phyloP scores from a whole-genome alignment of 2,113 vertebrate species.

The Amphilophus citrinellus region DNA sequence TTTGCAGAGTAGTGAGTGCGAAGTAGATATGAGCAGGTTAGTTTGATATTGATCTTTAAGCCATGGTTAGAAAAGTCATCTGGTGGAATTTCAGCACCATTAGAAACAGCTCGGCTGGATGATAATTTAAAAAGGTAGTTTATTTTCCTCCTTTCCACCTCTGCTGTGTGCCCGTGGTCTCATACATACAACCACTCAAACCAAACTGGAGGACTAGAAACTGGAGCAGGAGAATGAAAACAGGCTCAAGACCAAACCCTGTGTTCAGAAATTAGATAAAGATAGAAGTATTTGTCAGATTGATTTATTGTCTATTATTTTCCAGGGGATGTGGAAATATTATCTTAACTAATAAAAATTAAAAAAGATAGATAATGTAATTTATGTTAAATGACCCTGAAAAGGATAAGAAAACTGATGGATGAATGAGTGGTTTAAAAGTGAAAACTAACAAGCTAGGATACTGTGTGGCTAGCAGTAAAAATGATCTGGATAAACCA shows the following conservation, averaged over 20 bases:
- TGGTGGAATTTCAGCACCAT: slow-evolving; percentile 23
- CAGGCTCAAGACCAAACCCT: neutral
- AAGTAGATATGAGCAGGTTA: neutral
- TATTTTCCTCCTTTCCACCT: slow-evolving; percentile 14
- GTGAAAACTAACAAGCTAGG: too few species aligned
- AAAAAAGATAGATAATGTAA: too few species aligned
- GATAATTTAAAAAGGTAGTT: slow-evolving; percentile 30
- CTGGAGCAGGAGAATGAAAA: slow-evolving; percentile 21
- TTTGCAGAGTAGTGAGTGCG: slow-evolving; percentile 12
- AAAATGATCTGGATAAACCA: too few species aligned
- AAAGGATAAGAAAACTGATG: too few species aligned
- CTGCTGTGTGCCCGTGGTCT: slow-evolving; percentile 54
- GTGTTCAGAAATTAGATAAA: slow-evolving; percentile 17
- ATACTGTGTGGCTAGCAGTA: too few species aligned
- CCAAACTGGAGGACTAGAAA: slow-evolving; percentile 12
- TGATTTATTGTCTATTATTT: neutral
- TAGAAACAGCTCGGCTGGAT: slow-evolving; percentile 50
- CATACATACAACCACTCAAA: slow-evolving; percentile 12
- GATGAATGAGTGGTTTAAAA: too few species aligned
- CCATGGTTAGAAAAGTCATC: slow-evolving; percentile 35
- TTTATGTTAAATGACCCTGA: too few species aligned
- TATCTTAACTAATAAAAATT: neutral
- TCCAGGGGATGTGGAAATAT: neutral
- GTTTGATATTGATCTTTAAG: slow-evolving; percentile 16
- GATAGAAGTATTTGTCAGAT: neutral